Conservation (phyloP, 2,113 vertebrate genomes). For the Colinus virginianus region DNA sequence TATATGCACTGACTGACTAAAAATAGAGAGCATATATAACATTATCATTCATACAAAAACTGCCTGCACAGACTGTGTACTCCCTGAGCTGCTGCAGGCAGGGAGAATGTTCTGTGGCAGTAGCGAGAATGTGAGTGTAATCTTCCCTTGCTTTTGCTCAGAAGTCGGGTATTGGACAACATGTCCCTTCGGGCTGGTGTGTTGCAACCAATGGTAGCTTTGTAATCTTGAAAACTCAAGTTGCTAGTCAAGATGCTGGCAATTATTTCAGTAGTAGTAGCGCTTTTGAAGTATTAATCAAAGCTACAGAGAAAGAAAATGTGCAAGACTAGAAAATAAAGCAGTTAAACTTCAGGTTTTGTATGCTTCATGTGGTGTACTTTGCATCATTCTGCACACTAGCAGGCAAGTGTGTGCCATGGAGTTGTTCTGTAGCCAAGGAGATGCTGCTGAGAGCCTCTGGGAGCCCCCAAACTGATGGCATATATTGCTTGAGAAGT, state of each 20-base stretch:
- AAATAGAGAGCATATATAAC: constrained; percentile 62
- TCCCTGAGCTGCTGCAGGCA: neutral
- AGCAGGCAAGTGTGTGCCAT: neutral
- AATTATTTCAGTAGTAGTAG: neutral
- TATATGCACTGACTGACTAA: constrained; percentile 42
- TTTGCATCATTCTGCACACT: neutral
- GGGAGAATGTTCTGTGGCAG: neutral
- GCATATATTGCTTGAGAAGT: fast-evolving
- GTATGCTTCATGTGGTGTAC: neutral
- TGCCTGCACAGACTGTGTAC: constrained; percentile 6
- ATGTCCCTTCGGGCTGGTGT: neutral
- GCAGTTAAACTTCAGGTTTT: neutral
- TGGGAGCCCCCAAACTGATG: neutral
- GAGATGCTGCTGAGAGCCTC: fast-evolving
- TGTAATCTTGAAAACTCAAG: neutral
- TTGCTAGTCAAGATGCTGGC: neutral
- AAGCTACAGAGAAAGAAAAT: neutral
- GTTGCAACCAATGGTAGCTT: neutral
- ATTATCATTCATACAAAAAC: constrained; percentile 63
- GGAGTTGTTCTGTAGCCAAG: neutral
- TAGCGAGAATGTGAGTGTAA: neutral
- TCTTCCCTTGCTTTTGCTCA: neutral
- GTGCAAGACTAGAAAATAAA: neutral
- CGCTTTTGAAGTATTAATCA: neutral
- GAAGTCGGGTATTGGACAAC: neutral